phyloP scores from a whole-genome alignment of 2,113 vertebrate species.

The Amblyornis subalaris region DNA sequence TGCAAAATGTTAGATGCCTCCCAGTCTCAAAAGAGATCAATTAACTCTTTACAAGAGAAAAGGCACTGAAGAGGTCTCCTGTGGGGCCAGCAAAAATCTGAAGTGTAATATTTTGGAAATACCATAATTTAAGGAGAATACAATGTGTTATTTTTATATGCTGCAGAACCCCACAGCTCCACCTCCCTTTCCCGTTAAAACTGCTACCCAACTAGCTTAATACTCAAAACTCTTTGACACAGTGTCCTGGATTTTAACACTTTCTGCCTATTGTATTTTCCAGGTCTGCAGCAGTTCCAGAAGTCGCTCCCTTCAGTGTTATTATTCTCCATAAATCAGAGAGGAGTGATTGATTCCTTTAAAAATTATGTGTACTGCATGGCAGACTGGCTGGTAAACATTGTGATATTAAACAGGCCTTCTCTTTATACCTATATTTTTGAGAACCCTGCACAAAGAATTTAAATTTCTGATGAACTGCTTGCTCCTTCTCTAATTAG shows the following conservation, averaged over 20 bases:
- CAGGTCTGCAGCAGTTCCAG: background rate
- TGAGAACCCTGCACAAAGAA: background rate
- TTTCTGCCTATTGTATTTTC: slow-evolving; percentile 17
- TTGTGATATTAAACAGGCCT: background rate
- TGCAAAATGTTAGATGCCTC: slow-evolving; percentile 17
- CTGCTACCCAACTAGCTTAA: background rate
- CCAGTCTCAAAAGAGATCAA: slow-evolving; percentile 36
- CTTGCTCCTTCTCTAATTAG: slow-evolving; percentile 39
- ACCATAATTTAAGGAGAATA: slow-evolving; percentile 26
- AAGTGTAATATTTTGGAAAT: slow-evolving; percentile 16
- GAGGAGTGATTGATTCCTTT: background rate
- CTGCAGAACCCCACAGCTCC: background rate
- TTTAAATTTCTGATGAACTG: slow-evolving; percentile 40
- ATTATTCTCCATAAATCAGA: slow-evolving; percentile 7
- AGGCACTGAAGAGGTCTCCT: slow-evolving; percentile 2
- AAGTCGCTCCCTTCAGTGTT: background rate
- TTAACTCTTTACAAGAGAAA: slow-evolving; percentile 27
- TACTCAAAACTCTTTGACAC: background rate
- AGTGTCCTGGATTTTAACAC: slow-evolving; percentile 20
- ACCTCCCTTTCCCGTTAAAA: background rate
- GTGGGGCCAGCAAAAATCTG: slow-evolving; percentile 17
- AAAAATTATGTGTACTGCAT: background rate
- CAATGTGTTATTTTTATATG: slow-evolving; percentile 40
- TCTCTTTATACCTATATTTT: background rate
- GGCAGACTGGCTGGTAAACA: slow-evolving; percentile 17